These are phyloP conservation scores for Urocitellus parryii DNA, from an alignment of 2,113 vertebrate species.

Conservation along the genomic window DNA sequence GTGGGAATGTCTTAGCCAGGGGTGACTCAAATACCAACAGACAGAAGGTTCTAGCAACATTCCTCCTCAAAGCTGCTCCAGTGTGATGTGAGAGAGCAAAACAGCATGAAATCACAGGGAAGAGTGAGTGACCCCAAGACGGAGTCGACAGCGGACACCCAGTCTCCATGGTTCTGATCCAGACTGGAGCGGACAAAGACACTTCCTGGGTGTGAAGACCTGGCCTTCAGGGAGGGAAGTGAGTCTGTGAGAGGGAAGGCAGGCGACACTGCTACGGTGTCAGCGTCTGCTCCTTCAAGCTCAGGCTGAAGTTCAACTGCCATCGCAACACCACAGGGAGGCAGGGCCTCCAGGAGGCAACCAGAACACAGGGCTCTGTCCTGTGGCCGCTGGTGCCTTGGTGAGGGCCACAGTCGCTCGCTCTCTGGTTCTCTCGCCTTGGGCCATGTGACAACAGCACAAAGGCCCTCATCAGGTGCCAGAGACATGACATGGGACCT, in stretches of 20 bases:
- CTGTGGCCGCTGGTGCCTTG: no score
- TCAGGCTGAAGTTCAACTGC: not conserved
- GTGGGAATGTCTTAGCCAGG: no score
- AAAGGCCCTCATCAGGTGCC: not conserved
- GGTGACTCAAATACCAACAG: not conserved
- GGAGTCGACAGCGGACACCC: not conserved
- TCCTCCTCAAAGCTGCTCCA: not conserved
- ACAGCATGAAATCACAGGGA: not conserved
- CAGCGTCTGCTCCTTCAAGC: not conserved
- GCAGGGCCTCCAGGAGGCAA: not conserved
- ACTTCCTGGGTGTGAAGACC: not conserved
- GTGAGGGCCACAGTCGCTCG: no score
- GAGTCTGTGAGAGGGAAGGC: not conserved
- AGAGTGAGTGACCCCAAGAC: no score
- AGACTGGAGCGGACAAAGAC: not conserved
- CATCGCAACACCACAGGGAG: not conserved
- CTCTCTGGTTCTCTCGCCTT: not conserved
- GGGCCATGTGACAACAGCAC: not conserved
- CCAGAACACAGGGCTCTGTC: no score
- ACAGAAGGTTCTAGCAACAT: not conserved
- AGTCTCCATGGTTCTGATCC: not conserved
- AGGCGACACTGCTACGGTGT: not conserved
- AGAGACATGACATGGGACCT: no score
- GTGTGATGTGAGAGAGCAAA: not conserved
- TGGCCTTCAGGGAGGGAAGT: accelerated